Conservation (phyloP, 2,797 vertebrate genomes). For the Clamator glandarius region DNA sequence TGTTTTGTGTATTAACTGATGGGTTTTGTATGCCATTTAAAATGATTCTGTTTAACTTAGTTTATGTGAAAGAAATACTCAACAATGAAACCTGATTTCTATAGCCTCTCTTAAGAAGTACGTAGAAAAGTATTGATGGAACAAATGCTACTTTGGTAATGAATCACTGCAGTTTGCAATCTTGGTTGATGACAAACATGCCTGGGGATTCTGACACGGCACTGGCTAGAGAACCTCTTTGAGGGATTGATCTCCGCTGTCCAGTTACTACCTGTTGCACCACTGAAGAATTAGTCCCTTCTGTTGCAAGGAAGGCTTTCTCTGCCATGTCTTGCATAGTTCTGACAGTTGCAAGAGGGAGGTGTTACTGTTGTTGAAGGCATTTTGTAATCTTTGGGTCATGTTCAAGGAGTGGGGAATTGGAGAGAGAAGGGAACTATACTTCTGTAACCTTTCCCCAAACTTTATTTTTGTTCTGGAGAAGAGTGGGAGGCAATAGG, state of each 20-base stretch:
- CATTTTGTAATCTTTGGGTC: neutral
- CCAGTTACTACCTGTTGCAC: neutral
- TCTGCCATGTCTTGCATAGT: neutral
- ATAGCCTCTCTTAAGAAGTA: neutral
- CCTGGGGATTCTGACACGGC: neutral
- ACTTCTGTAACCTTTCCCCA: neutral
- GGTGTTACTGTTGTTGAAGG: neutral
- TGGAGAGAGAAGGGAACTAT: neutral
- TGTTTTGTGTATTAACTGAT: rapidly evolving
- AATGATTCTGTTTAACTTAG: neutral
- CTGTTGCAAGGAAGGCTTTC: neutral
- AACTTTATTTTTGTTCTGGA: neutral
- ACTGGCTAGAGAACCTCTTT: neutral
- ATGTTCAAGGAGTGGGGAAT: neutral
- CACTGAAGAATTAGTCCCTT: neutral
- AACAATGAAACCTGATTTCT: neutral
- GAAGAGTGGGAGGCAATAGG: neutral
- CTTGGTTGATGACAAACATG: neutral
- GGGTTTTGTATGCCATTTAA: neutral
- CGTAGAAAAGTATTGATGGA: neutral
- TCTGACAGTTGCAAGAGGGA: neutral
- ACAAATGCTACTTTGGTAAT: neutral
- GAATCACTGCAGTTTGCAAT: neutral
- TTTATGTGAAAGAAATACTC: neutral
- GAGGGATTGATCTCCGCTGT: neutral